phyloP scores from a whole-genome alignment of 2,113 vertebrate genomes.

The Rynchops niger region DNA sequence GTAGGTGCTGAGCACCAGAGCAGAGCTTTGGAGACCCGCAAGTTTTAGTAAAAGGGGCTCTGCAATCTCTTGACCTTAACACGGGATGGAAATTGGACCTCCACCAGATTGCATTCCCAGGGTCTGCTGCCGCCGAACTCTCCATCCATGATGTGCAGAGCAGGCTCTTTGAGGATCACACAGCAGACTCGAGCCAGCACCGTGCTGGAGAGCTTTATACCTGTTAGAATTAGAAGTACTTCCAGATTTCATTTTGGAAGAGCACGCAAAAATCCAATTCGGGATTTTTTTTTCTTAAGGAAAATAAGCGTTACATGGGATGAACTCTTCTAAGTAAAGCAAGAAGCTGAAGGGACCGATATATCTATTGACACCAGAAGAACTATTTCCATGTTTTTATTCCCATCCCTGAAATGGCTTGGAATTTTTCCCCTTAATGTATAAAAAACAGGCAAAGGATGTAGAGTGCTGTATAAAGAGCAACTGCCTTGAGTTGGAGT shows the following conservation, averaged over 20 bases:
- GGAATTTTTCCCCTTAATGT: constrained; percentile 30
- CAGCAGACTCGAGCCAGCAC: neutral
- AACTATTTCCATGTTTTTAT: constrained; percentile 21
- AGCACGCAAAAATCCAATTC: neutral
- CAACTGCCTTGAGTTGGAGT: neutral
- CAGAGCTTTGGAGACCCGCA: neutral
- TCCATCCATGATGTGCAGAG: neutral
- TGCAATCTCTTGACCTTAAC: neutral
- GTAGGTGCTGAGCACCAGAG: neutral
- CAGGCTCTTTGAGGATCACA: neutral
- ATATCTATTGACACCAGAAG: neutral
- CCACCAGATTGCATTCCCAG: neutral
- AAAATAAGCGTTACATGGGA: neutral
- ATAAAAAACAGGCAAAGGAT: constrained; percentile 39
- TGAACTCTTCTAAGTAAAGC: neutral
- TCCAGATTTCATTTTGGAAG: neutral
- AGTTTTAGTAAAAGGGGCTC: neutral
- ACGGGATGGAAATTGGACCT: neutral
- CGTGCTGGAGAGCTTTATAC: neutral
- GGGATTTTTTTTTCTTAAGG: neutral
- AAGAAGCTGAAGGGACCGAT: neutral
- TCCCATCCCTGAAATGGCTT: constrained; percentile 1
- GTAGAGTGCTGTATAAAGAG: neutral
- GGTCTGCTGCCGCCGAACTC: neutral
- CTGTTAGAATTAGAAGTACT: neutral